Conservation (phyloP, 2,797 vertebrate genomes). For the Chelidonichthys spinosus region DNA sequence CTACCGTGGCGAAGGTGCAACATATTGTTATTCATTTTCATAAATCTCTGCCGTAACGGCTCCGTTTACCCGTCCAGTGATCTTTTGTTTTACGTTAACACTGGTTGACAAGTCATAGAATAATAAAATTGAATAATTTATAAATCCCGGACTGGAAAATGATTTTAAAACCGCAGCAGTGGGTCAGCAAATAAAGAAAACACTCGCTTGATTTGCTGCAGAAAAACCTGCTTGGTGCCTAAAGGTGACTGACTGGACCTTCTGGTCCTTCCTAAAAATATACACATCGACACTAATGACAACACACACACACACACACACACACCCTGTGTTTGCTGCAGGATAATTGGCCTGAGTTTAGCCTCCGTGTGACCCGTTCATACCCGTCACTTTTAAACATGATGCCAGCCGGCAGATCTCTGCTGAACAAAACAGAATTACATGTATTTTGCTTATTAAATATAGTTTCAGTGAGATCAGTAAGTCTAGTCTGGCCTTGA, state of each 20-base stretch:
- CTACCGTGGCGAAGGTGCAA: not conserved
- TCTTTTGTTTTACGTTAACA: not conserved
- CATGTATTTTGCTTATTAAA: not conserved
- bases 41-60: not conserved
- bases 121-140: too few species aligned
- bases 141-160: too few species aligned
- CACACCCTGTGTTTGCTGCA: conserved; percentile 57
- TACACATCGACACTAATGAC: conserved; percentile 65
- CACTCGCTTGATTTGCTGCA: not conserved
- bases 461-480: not conserved
- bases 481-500: too few species aligned
- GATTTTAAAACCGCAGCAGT: too few species aligned
- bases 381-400: conserved; percentile 24
- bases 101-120: not conserved
- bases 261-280: conserved; percentile 53
- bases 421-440: not conserved
- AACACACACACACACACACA: conserved; percentile 47
- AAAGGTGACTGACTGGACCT: conserved; percentile 40
- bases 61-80: conserved; percentile 9
- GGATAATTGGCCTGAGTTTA: conserved; percentile 29
- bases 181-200: too few species aligned
- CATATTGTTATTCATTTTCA: not conserved
- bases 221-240: conserved; percentile 12
- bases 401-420: not conserved
- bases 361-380: conserved; percentile 46